phyloP scores from a whole-genome alignment of 2,113 vertebrate genomes.

The Ardeotis arabs region DNA sequence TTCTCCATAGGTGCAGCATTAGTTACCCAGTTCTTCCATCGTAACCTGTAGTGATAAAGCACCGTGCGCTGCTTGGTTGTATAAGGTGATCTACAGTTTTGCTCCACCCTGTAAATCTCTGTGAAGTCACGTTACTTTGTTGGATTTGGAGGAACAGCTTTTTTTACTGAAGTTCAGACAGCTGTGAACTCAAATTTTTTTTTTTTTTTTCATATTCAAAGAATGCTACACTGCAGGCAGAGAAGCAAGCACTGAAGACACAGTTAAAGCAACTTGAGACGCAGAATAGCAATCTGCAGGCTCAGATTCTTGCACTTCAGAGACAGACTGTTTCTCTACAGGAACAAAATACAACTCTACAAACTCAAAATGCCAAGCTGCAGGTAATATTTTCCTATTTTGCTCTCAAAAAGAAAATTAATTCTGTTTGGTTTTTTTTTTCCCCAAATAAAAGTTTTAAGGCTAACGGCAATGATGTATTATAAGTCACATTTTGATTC shows the following conservation, averaged over 20 bases:
- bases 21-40: not conserved
- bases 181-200: not conserved
- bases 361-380: constrained; percentile 96
- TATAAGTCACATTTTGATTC: not conserved
- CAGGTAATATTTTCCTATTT: constrained; percentile 81
- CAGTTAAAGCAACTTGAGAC: constrained; percentile 95
- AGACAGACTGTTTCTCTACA: constrained; percentile 92
- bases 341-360: constrained; percentile 93
- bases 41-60: not conserved
- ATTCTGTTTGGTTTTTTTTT: not conserved
- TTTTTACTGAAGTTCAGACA: not conserved
- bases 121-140: not conserved
- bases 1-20: not conserved
- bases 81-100: not conserved
- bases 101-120: not conserved
- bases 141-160: not conserved
- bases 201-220: constrained; percentile 64
- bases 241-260: constrained; percentile 93
- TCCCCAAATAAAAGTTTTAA: not conserved
- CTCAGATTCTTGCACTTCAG: constrained; percentile 94
- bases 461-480: not conserved
- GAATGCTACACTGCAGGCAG: constrained; percentile 98
- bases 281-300: constrained; percentile 94
- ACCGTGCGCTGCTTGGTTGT: not conserved
- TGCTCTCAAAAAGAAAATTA: not conserved